A percentile compares a stretch with the other conserved stretches of the same genome.
Conservation (phyloP, 2,888 invertebrate species). For the Calliopum simillimum region DNA sequence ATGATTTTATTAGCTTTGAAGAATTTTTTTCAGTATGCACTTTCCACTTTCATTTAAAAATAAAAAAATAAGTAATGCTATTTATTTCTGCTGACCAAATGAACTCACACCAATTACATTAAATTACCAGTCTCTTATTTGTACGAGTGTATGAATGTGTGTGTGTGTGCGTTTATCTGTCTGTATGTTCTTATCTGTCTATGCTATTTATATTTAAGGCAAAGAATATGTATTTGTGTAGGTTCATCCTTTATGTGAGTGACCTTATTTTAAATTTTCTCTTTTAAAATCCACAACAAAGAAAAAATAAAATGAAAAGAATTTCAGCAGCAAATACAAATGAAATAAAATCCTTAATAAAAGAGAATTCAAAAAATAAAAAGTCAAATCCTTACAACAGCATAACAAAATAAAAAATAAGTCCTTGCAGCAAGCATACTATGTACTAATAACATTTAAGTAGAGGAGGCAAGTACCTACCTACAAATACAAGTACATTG, state of each 20-base stretch:
- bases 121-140: not conserved
- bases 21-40: too few species aligned
- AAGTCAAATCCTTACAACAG: not conserved
- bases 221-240: not conserved
- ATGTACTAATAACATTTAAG: slow-evolving; percentile 5
- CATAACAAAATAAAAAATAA: too few species aligned
- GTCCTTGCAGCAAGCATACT: not conserved
- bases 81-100: slow-evolving; percentile 10
- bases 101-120: slow-evolving; percentile 16
- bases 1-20: not conserved
- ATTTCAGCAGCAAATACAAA: not conserved
- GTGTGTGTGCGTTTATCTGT: not conserved
- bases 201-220: too few species aligned
- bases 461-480: not conserved
- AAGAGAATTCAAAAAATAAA: not conserved
- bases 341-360: not conserved
- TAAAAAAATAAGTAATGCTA: not conserved
- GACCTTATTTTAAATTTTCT: slow-evolving; percentile 16
- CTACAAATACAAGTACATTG: too few species aligned
- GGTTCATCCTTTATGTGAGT: slow-evolving; percentile 5
- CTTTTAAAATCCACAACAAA: not conserved
- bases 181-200: too few species aligned
- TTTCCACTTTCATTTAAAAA: too few species aligned
- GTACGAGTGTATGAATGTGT: not conserved
- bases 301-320: not conserved